A percentile compares a stretch with the other conserved stretches of the same genome.
Conservation (phyloP, 2,888 invertebrate species). For the Lymantria dispar region DNA sequence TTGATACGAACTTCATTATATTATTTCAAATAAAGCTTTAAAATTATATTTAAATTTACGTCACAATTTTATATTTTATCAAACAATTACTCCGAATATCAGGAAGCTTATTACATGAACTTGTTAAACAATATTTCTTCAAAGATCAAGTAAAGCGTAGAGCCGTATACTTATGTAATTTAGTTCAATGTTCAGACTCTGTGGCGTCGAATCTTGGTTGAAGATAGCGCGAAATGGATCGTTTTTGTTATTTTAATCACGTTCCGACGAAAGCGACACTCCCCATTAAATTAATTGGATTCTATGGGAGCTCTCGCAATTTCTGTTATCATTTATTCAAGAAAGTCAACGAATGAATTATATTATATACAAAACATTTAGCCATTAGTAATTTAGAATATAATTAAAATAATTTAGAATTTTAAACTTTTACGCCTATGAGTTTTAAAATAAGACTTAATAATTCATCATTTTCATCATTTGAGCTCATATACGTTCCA, state of each 20-base stretch:
- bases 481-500: too few relatives aligned
- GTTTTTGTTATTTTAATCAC: slow-evolving; percentile 57
- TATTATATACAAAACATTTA: slow-evolving; percentile 23
- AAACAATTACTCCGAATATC: not conserved
- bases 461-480: too few relatives aligned
- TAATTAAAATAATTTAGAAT: not conserved
- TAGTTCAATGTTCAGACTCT: slow-evolving; percentile 8
- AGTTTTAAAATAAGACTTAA: too few relatives aligned
- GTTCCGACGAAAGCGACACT: slow-evolving; percentile 39
- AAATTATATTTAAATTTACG: not conserved
- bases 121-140: not conserved
- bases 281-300: slow-evolving; percentile 62
- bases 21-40: too few relatives aligned
- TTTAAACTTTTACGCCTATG: too few relatives aligned
- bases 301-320: slow-evolving; percentile 53
- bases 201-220: not conserved
- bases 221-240: slow-evolving; percentile 39
- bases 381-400: not conserved
- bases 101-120: not conserved
- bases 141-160: not conserved
- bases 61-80: not conserved
- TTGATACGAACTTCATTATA: too few relatives aligned
- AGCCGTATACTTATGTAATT: slow-evolving; percentile 1
- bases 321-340: slow-evolving; percentile 45
- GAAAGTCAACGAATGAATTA: slow-evolving; percentile 34